Base-by-base conservation (phyloP, 2,888 invertebrate species). In the Mimachlamys varia region DNA sequence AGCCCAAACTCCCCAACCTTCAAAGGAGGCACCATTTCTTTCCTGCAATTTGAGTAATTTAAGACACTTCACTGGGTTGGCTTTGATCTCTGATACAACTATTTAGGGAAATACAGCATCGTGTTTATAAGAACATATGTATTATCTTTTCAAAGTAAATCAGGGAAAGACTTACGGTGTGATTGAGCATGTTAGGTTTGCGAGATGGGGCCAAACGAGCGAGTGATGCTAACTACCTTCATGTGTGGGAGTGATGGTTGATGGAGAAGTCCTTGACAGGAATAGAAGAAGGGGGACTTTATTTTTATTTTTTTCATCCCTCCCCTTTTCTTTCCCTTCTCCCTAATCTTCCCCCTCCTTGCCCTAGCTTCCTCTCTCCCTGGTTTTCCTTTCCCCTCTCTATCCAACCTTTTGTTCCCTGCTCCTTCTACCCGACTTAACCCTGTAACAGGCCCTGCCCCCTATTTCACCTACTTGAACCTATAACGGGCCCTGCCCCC, bases 1-100 rank as follows among this genome's bases (percentile, higher is more conserved):
- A 76, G 76, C 76, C 76, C 76, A 76, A 76, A 76, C 76, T 76
- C 76, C 76, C 76, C 76, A 76, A 33, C 76, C 76, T 76, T 76
- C 76, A 76, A 76, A 76, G 76, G 27, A 27, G 33, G 76, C 76
- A 76, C 27, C 76, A 27, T 76, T 76, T 27, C 76, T 76, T 76
- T 76, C 76, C 76, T 22, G 76, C 76, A 76, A 76, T 76, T 76
- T 76, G 76, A 76, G 76, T 76, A 76, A 76, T 76, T 76, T 76
- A 76, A 76, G 76, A 76, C 76, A 76, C 76, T 76, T 76, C 76
- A 76, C 76, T 76, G 76, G 27, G 22, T 76, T 33, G 76, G 33
- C 76, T 76, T 76, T 76, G 76, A 76, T 76, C 76, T 76, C 27
- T 76, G 76, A 76, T 76, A 76, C 76, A 76, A 76, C 22, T 76